These are phyloP conservation scores for Danio choprae DNA, from an alignment of 2,797 vertebrate genomes.

Conservation along the genomic window DNA sequence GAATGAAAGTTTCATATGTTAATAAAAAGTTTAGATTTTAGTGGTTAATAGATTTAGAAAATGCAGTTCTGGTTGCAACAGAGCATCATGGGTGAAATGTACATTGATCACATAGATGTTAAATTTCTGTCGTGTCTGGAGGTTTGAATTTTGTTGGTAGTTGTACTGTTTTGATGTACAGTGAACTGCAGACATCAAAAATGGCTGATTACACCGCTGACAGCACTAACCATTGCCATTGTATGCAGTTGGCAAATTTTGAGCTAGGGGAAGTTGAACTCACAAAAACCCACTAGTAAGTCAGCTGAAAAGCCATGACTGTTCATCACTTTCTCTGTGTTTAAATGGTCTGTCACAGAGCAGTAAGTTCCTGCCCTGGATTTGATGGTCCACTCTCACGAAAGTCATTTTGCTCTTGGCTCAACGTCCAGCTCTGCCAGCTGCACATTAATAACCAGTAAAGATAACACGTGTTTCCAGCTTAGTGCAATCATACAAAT, in stretches of 20 bases:
- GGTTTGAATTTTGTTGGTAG: background rate
- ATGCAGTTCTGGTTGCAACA: too few relatives aligned
- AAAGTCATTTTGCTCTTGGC: constrained; percentile 33
- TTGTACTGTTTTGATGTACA: background rate
- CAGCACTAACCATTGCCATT: background rate
- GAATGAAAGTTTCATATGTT: too few relatives aligned
- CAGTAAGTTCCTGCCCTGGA: constrained; percentile 19
- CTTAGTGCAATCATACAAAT: constrained; percentile 30
- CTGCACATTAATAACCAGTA: constrained; percentile 39
- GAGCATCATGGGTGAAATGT: background rate
- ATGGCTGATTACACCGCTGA: background rate
- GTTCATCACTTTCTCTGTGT: constrained; percentile 5
- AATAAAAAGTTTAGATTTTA: too few relatives aligned
- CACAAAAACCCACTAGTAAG: background rate
- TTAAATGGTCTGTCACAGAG: constrained; percentile 8
- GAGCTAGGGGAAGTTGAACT: background rate
- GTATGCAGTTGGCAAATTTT: background rate
- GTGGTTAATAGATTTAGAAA: background rate
- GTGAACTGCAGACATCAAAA: background rate
- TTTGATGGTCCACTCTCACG: constrained; percentile 16
- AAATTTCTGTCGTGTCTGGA: background rate
- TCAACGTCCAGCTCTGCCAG: constrained; percentile 17
- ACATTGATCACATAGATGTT: too few relatives aligned
- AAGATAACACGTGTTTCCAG: constrained; percentile 32
- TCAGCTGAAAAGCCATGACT: constrained; percentile 8